Evolutionary conservation across 1,140 invertebrate genomes (phyloP).

Genomic region (Scaptodrosophila lebanonensis): DNA sequence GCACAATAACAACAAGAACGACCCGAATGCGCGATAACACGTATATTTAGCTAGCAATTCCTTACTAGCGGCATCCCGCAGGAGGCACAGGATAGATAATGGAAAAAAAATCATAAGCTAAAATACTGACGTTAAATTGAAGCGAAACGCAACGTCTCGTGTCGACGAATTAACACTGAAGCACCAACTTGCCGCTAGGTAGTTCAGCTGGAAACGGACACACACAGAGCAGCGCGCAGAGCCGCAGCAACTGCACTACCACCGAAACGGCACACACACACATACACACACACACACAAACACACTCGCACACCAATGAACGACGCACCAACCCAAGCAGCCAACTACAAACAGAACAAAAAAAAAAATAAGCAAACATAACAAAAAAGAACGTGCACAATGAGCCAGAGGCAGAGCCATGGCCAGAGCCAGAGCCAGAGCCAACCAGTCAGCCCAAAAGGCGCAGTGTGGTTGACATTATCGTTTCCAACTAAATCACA

Average conservation of each 20-base stretch:
- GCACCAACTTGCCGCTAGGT: slow-evolving; percentile 54
- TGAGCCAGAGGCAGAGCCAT: no score
- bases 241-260: slow-evolving; percentile 51
- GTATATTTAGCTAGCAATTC: slow-evolving; percentile 7
- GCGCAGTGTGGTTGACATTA: slow-evolving; percentile 68
- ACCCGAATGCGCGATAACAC: slow-evolving; percentile 2
- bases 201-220: slow-evolving; percentile 29
- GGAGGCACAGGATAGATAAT: slow-evolving; percentile 20
- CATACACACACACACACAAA: slow-evolving; percentile 5
- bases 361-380: slow-evolving; percentile 15
- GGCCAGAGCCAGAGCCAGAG: slow-evolving; percentile 25
- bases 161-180: slow-evolving; percentile 75
- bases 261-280: slow-evolving; percentile 32
- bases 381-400: no score
- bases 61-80: slow-evolving; percentile 26
- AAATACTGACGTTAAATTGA: slow-evolving; percentile 38
- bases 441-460: slow-evolving; percentile 44
- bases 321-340: slow-evolving; percentile 49
- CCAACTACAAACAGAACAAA: slow-evolving; percentile 43
- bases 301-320: slow-evolving; percentile 6
- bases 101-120: no score
- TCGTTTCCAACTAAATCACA: slow-evolving; percentile 66
- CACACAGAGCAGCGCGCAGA: slow-evolving; percentile 31
- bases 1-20: slow-evolving; percentile 31
- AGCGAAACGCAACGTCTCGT: slow-evolving; percentile 62